A percentile compares a stretch with the other conserved stretches of the same genome.
phyloP scores from a whole-genome alignment of 2,113 vertebrate species.

The Willisornis vidua region DNA sequence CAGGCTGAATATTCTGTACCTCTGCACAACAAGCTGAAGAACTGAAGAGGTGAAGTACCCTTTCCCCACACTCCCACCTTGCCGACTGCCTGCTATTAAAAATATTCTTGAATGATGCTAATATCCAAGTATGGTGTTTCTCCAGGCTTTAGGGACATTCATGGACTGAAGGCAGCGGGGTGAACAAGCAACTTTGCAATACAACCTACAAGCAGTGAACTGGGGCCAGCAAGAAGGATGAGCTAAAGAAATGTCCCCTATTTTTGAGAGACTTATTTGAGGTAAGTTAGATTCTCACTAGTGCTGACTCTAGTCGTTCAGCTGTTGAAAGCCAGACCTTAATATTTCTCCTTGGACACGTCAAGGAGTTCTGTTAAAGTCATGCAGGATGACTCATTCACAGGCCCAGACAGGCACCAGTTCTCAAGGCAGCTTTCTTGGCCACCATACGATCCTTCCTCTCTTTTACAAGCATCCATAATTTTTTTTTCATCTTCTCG shows the following conservation, averaged over 20 bases:
- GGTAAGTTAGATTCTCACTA: not conserved
- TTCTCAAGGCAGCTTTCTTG: constrained; percentile 32
- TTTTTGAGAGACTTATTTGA: not conserved
- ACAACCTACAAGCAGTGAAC: not conserved
- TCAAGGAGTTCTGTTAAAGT: not conserved
- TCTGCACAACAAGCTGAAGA: not conserved
- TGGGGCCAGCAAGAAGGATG: not conserved
- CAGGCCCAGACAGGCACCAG: not conserved
- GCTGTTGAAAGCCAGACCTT: not conserved
- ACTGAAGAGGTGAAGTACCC: not conserved
- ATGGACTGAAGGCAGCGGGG: not conserved
- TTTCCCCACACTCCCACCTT: not conserved
- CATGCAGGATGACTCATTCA: not conserved
- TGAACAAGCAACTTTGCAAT: not conserved
- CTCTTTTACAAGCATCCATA: not conserved
- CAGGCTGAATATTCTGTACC: not conserved
- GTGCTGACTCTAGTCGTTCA: not conserved
- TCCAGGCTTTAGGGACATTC: not conserved
- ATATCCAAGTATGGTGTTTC: not conserved
- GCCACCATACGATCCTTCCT: not conserved
- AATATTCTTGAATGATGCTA: not conserved
- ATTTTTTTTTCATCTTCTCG: not conserved
- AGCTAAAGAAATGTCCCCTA: not conserved
- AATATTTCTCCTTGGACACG: not conserved
- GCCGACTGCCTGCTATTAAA: not conserved